These are phyloP conservation scores for Atta cephalotes DNA, from an alignment of 1,140 invertebrate genomes.

Conservation along the genomic window DNA sequence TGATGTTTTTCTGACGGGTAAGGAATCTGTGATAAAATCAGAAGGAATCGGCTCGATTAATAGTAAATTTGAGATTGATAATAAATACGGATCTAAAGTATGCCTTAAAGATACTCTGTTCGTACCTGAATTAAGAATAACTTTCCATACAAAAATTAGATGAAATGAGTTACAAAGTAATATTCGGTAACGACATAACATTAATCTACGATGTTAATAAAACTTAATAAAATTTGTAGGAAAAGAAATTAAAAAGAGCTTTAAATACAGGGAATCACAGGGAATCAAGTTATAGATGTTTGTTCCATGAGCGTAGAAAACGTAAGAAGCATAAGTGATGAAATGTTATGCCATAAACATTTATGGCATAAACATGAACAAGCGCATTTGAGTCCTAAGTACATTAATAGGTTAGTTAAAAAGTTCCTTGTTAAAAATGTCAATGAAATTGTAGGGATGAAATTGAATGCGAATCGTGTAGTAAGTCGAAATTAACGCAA, in stretches of 20 bases:
- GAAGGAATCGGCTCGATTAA: background rate
- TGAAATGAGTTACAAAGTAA: no score
- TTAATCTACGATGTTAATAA: no score
- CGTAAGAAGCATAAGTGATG: background rate
- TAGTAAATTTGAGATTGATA: conserved; percentile 3
- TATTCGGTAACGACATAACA: no score
- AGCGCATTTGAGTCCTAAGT: background rate
- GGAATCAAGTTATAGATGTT: no score
- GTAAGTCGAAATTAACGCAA: background rate
- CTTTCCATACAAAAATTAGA: conserved; percentile 9
- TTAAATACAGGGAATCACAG: no score
- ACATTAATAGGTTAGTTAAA: background rate
- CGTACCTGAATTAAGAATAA: conserved; percentile 18
- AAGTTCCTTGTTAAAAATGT: background rate
- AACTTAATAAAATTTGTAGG: no score
- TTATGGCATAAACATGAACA: background rate
- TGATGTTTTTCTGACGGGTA: background rate
- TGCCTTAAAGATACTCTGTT: background rate
- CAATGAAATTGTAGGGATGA: background rate
- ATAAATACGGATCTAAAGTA: background rate
- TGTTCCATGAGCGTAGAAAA: no score
- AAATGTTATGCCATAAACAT: background rate
- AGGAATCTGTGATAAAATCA: background rate
- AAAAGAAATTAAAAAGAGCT: no score
- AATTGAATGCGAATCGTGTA: background rate